These are phyloP conservation scores for Styela clava DNA, from an alignment of 23 tunicate genomes.

Conservation along the genomic window DNA sequence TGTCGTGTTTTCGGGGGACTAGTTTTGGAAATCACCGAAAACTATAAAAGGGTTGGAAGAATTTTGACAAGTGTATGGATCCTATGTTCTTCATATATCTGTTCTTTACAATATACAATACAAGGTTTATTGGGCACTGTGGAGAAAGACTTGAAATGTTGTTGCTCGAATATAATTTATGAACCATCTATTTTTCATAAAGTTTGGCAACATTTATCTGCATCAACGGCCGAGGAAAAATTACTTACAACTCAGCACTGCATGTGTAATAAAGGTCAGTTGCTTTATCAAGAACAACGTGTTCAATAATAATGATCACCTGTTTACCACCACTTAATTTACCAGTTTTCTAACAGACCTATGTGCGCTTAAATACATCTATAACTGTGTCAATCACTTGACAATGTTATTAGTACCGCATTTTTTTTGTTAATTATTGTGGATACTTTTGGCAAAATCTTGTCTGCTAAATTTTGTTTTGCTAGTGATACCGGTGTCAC, in stretches of 20 bases:
- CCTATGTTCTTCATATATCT: not conserved
- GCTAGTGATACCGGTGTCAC: no score
- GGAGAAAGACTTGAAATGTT: not conserved
- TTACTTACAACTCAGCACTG: not conserved
- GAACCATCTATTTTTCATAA: not conserved
- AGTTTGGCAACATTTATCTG: not conserved
- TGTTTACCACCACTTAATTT: no score
- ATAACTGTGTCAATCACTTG: no score
- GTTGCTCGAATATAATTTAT: conserved; percentile 8
- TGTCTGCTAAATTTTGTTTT: no score
- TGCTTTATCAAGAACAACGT: not conserved
- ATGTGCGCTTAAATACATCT: no score
- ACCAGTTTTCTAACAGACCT: no score
- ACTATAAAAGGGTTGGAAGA: conserved; percentile 11
- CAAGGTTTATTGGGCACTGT: not conserved
- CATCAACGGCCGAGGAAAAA: not conserved
- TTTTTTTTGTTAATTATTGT: no score
- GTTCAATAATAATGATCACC: no score
- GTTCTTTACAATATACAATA: not conserved
- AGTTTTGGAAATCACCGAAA: not conserved
- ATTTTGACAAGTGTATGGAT: conserved; percentile 16
- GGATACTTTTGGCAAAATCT: no score
- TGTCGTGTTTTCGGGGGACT: not conserved
- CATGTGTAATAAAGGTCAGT: not conserved
- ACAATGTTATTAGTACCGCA: no score